Conservation (phyloP, 2,113 vertebrate genomes). For the Toxotes jaculatrix region DNA sequence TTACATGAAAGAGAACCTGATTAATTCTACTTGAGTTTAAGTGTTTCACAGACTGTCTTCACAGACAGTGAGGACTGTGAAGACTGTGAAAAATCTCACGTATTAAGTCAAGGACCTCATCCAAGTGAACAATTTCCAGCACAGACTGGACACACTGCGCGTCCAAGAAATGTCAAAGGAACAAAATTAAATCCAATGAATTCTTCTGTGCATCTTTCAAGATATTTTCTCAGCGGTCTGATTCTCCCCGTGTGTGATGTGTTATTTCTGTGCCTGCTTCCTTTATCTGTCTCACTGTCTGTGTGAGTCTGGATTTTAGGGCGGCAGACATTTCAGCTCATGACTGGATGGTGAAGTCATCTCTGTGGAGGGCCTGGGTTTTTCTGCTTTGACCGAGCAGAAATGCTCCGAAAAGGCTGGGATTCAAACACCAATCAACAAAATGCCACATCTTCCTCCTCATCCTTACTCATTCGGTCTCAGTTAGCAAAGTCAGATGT, state of each 20-base stretch:
- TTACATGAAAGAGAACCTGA: background rate
- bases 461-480: background rate
- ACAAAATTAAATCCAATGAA: conserved; percentile 31
- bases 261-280: conserved; percentile 36
- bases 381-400: conserved; percentile 2
- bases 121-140: conserved; percentile 42
- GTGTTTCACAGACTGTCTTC: background rate
- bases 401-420: background rate
- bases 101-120: conserved; percentile 36
- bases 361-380: conserved; percentile 33
- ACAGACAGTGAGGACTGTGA: conserved; percentile 15
- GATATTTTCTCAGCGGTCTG: conserved; percentile 41
- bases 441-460: background rate
- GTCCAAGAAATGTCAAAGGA: conserved; percentile 44
- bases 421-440: background rate
- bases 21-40: conserved; percentile 9
- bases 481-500: background rate
- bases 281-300: conserved; percentile 33
- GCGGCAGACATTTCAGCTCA: conserved; percentile 53
- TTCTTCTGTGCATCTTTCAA: conserved; percentile 41
- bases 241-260: conserved; percentile 18
- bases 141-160: conserved; percentile 41
- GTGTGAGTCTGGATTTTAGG: conserved; percentile 34
- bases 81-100: conserved; percentile 30
- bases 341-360: conserved; percentile 67